Conservation (phyloP, 2,113 vertebrate species). For the Passer montanus region DNA sequence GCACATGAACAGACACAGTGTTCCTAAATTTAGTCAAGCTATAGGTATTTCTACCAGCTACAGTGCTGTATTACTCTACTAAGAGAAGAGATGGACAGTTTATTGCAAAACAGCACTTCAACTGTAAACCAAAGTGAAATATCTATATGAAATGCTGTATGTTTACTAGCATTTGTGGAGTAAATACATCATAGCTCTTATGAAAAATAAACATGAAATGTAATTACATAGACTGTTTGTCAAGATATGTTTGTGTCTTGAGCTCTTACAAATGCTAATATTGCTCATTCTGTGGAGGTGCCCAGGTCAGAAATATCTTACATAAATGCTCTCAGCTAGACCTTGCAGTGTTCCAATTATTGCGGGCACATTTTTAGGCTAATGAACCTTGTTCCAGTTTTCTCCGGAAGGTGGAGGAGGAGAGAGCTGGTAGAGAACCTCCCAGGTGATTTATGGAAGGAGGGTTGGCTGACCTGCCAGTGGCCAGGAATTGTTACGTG, state of each 20-base stretch:
- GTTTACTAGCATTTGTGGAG: not conserved
- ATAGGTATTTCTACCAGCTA: not conserved
- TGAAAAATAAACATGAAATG: not conserved
- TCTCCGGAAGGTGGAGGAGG: not conserved
- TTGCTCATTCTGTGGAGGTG: not conserved
- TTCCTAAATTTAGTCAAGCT: not conserved
- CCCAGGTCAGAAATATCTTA: not conserved
- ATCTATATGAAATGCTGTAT: not conserved
- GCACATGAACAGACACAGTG: not conserved
- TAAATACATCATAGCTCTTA: not conserved
- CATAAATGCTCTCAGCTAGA: not conserved
- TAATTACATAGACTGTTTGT: not conserved
- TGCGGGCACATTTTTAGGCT: not conserved
- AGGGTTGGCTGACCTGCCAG: not conserved
- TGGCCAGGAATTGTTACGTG: accelerated
- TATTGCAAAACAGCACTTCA: not conserved
- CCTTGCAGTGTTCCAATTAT: not conserved
- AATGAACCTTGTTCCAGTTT: not conserved
- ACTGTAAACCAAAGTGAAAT: not conserved
- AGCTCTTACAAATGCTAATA: not conserved
- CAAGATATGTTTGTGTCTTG: not conserved
- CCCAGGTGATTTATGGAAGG: not conserved
- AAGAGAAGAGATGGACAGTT: not conserved
- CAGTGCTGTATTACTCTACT: not conserved
- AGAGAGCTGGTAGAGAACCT: not conserved